These are phyloP conservation scores for Diachasma alloeum DNA, from an alignment of 1,140 invertebrate genomes.

Conservation along the genomic window DNA sequence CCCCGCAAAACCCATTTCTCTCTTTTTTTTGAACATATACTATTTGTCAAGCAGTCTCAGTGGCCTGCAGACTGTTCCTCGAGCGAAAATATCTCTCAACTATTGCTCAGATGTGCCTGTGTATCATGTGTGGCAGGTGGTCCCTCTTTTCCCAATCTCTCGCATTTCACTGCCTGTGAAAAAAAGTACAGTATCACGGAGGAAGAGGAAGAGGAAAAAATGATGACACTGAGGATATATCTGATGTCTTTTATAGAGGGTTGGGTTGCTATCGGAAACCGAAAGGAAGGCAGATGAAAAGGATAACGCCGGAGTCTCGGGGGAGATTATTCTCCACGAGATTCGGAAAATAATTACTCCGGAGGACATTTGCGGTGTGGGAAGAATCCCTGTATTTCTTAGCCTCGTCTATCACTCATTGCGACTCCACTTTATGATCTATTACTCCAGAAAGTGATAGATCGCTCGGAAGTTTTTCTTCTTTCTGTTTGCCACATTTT, in stretches of 20 bases:
- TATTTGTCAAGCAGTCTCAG: background rate
- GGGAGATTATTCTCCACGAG: too few species aligned
- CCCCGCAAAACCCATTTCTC: background rate
- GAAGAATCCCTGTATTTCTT: too few species aligned
- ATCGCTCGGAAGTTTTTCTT: background rate
- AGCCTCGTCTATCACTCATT: too few species aligned
- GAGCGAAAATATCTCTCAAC: background rate
- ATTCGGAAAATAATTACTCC: too few species aligned
- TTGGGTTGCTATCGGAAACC: too few species aligned
- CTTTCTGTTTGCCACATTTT: background rate
- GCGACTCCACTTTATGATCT: too few species aligned
- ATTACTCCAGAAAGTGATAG: too few species aligned
- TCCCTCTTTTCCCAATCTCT: background rate
- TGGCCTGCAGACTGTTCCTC: background rate
- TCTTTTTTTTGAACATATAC: background rate
- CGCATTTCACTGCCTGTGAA: background rate
- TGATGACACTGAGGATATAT: slow-evolving; percentile 15
- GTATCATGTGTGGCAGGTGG: background rate
- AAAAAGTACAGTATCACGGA: background rate
- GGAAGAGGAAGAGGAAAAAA: slow-evolving; percentile 7
- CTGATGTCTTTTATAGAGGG: background rate
- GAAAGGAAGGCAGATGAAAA: too few species aligned
- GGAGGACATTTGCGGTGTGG: too few species aligned
- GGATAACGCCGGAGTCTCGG: too few species aligned
- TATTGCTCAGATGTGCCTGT: background rate